Percentiles rank a stretch among this genome's conserved stretches.
Conservation (phyloP, 1,140 invertebrate species). For the Formica selysi region DNA sequence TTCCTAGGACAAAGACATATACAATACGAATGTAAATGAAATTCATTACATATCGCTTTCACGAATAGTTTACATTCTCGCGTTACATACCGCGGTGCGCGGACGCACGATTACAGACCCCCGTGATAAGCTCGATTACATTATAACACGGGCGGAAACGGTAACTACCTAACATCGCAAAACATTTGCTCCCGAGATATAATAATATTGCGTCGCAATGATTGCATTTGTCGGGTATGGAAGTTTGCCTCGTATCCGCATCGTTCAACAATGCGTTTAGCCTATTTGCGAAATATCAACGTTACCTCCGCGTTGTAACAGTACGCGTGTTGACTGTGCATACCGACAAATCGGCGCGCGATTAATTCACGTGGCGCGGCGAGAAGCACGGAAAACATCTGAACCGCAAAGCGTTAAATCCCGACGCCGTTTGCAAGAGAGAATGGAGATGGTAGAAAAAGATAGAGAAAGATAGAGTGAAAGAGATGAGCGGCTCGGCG, state of each 20-base stretch:
- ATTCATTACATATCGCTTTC: not conserved
- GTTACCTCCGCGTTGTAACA: not conserved
- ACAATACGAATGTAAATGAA: not conserved
- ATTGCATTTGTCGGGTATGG: slow-evolving; percentile 43
- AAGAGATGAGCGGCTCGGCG: slow-evolving; percentile 9
- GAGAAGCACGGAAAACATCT: slow-evolving; percentile 45
- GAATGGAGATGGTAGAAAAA: slow-evolving; percentile 10
- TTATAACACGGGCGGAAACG: slow-evolving; percentile 1
- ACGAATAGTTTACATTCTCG: not conserved
- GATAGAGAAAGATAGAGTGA: slow-evolving; percentile 18
- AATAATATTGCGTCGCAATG: slow-evolving; percentile 60
- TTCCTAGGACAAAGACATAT: not conserved
- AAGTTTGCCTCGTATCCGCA: slow-evolving; percentile 50
- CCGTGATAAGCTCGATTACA: slow-evolving; percentile 21
- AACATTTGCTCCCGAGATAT: slow-evolving; percentile 50
- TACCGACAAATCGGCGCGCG: slow-evolving; percentile 52
- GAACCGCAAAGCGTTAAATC: slow-evolving; percentile 47
- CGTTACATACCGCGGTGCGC: not conserved
- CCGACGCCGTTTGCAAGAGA: slow-evolving; percentile 31
- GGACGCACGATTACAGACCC: not conserved
- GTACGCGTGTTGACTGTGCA: slow-evolving; percentile 52
- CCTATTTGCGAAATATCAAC: slow-evolving; percentile 63
- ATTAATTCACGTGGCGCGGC: slow-evolving; percentile 48
- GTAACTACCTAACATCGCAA: slow-evolving; percentile 40
- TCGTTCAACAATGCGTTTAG: slow-evolving; percentile 61